phyloP scores from a whole-genome alignment of 35 echinoderm and acorn worm genomes.

The Ptychodera flava region DNA sequence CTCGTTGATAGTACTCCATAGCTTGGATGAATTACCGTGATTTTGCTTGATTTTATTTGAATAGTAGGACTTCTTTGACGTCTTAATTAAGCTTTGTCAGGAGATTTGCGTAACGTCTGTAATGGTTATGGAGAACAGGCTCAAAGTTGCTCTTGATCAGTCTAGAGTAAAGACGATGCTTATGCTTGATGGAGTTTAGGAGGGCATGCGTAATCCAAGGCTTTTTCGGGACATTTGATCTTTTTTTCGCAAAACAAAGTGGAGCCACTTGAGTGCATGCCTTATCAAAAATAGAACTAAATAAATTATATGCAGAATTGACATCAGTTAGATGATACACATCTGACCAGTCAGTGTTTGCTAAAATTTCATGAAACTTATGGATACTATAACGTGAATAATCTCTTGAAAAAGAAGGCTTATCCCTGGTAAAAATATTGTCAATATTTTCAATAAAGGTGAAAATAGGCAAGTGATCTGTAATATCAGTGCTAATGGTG shows the following conservation, averaged over 20 bases:
- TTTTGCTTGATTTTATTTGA: neutral
- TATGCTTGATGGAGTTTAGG: neutral
- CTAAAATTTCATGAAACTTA: neutral
- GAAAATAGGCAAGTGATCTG: slow-evolving; percentile 3
- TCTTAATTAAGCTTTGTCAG: neutral
- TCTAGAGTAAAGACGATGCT: neutral
- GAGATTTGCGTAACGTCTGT: neutral
- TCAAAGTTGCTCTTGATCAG: neutral
- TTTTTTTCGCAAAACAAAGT: neutral
- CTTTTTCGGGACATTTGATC: neutral
- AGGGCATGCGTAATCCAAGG: neutral
- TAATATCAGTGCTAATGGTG: neutral
- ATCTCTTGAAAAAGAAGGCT: neutral
- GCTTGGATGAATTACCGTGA: neutral
- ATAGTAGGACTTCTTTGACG: neutral
- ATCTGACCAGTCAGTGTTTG: neutral
- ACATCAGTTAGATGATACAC: neutral
- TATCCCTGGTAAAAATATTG: neutral
- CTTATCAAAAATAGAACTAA: neutral
- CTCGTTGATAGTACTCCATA: slow-evolving; percentile 4
- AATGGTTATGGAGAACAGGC: neutral
- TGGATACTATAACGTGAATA: neutral
- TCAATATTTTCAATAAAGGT: neutral
- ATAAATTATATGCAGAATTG: neutral
- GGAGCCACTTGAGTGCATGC: neutral